These are phyloP conservation scores for Ennomos fuscantarius DNA, from an alignment of 2,888 invertebrate genomes.

Conservation along the genomic window DNA sequence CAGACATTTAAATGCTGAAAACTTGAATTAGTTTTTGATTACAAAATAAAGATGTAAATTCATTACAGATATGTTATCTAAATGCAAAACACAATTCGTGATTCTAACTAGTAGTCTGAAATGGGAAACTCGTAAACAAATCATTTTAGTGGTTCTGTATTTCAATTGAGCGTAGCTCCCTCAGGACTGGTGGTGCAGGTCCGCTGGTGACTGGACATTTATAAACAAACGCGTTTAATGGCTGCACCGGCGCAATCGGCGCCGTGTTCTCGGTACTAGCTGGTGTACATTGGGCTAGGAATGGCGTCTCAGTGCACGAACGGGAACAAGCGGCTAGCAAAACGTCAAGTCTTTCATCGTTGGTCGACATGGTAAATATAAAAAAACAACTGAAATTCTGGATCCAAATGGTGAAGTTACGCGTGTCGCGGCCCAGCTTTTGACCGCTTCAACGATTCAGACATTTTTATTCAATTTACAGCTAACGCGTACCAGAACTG, in stretches of 20 bases:
- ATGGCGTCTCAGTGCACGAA: conserved; percentile 26
- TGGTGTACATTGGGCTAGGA: conserved; percentile 29
- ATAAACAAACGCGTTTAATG: conserved; percentile 52
- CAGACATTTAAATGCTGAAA: not conserved
- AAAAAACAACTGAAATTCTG: no score
- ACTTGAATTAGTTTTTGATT: not conserved
- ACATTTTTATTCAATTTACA: no score
- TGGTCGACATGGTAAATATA: no score
- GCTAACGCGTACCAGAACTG: no score
- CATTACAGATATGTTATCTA: not conserved
- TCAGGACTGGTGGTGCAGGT: conserved; percentile 5
- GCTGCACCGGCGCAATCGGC: conserved; percentile 38
- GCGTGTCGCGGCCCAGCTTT: no score
- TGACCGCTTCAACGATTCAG: no score
- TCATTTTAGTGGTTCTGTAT: conserved; percentile 26
- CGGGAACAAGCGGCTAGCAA: conserved; percentile 8
- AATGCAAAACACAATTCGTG: conserved; percentile 1
- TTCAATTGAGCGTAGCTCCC: conserved; percentile 29
- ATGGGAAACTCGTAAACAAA: conserved; percentile 29
- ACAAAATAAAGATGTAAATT: no score
- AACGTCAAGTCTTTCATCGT: not conserved
- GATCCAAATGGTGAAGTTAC: no score
- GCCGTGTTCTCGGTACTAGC: conserved; percentile 43
- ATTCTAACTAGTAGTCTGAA: conserved; percentile 10
- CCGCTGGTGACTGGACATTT: conserved; percentile 42